A percentile compares a stretch with the other conserved stretches of the same genome.
These are phyloP conservation scores for Diarsia dahlii DNA, from an alignment of 2,888 invertebrate species.

Conservation along the genomic window DNA sequence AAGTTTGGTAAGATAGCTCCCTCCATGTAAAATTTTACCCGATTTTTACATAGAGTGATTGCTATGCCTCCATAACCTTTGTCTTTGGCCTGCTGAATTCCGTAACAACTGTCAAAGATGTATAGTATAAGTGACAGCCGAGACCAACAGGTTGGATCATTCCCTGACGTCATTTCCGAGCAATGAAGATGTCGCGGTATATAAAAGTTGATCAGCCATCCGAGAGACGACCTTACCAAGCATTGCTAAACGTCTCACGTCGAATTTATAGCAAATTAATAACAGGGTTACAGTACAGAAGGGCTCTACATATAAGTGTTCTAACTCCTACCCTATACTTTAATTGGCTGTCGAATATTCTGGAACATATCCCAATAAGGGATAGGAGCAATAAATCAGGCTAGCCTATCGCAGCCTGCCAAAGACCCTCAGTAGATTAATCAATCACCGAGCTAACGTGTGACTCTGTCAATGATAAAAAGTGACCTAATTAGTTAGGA, in stretches of 20 bases:
- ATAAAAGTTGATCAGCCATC: neutral
- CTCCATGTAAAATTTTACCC: neutral
- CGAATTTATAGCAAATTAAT: neutral
- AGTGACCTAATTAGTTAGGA: constrained; percentile 42
- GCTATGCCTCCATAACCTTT: neutral
- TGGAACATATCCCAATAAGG: constrained; percentile 2
- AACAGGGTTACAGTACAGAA: neutral
- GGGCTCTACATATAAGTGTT: neutral
- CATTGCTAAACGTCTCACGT: neutral
- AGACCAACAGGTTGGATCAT: neutral
- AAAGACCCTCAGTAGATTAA: constrained; percentile 31
- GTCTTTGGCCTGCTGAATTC: neutral
- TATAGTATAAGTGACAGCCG: neutral
- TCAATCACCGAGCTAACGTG: constrained; percentile 41
- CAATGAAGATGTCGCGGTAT: neutral
- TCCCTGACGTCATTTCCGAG: neutral
- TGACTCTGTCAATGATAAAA: constrained; percentile 33
- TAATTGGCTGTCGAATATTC: constrained; percentile 14
- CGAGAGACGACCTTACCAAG: neutral
- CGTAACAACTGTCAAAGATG: neutral
- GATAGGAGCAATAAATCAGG: constrained; percentile 35
- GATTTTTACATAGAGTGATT: neutral
- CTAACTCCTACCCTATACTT: neutral
- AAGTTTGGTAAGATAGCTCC: neutral
- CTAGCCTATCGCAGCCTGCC: constrained; percentile 30